Conservation (phyloP, 2,113 vertebrate genomes). For the Chauna torquata region DNA sequence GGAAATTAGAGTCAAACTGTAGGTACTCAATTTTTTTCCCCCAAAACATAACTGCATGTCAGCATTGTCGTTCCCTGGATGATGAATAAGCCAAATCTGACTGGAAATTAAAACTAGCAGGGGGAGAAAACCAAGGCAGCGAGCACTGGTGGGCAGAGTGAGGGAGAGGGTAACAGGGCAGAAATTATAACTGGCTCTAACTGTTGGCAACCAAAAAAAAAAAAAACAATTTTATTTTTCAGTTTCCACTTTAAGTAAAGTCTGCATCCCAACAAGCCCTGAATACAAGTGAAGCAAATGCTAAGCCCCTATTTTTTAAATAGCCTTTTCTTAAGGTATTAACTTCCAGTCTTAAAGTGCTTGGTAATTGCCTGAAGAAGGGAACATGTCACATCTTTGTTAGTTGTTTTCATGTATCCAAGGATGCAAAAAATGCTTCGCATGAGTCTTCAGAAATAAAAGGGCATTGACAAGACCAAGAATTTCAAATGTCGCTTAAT, state of each 20-base stretch:
- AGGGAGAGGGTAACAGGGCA: background rate
- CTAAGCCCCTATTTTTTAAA: background rate
- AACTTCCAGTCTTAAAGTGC: constrained; percentile 20
- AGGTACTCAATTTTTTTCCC: background rate
- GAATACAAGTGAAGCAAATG: background rate
- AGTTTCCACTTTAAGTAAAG: background rate
- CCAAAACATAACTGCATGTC: background rate
- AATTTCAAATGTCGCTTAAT: background rate
- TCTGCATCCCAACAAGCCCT: background rate
- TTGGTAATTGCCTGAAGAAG: background rate
- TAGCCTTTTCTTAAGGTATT: background rate
- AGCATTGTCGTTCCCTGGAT: background rate
- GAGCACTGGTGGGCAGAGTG: background rate
- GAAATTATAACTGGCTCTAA: background rate
- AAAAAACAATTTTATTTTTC: background rate
- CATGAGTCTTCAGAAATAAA: background rate
- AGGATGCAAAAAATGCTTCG: constrained; percentile 8
- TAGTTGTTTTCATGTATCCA: background rate
- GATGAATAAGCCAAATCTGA: background rate
- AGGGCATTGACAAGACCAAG: background rate
- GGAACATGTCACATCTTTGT: background rate
- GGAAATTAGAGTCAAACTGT: background rate
- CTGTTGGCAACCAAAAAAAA: background rate
- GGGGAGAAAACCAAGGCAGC: background rate
- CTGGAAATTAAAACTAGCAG: constrained; percentile 19